Conservation (phyloP, 2,888 invertebrate genomes). For the Ferdinandea cuprea region DNA sequence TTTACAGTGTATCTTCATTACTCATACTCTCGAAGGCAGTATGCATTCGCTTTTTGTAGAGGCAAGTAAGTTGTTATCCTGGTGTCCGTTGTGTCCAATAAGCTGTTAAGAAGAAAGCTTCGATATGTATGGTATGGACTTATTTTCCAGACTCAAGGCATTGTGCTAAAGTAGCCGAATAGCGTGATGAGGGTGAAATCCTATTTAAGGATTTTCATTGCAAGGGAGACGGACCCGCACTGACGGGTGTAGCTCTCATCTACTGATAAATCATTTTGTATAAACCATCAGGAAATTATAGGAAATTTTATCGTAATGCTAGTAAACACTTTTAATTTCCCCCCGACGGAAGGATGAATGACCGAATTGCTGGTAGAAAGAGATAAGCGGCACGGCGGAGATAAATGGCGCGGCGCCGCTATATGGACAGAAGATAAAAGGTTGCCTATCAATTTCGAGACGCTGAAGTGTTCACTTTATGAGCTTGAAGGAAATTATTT, state of each 20-base stretch:
- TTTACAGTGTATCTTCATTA: background rate
- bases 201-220: slow-evolving; percentile 38
- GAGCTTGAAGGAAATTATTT: slow-evolving; percentile 17
- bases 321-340: slow-evolving; percentile 71
- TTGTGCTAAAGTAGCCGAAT: background rate
- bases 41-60: slow-evolving; percentile 8
- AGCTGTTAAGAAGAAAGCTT: slow-evolving; percentile 30
- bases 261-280: slow-evolving; percentile 61
- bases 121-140: background rate
- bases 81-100: slow-evolving; percentile 9
- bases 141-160: background rate
- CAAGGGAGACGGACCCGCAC: background rate
- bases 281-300: slow-evolving; percentile 67
- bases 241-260: background rate
- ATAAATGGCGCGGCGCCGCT: background rate
- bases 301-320: slow-evolving; percentile 62
- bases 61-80: background rate
- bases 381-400: background rate
- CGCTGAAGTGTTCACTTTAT: background rate
- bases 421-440: background rate
- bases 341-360: slow-evolving; percentile 17
- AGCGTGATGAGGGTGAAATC: slow-evolving; percentile 16
- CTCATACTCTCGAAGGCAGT: background rate
- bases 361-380: slow-evolving; percentile 29
- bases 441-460: slow-evolving; percentile 13